Conservation (phyloP, 2,113 vertebrate genomes). For the Canis aureus region DNA sequence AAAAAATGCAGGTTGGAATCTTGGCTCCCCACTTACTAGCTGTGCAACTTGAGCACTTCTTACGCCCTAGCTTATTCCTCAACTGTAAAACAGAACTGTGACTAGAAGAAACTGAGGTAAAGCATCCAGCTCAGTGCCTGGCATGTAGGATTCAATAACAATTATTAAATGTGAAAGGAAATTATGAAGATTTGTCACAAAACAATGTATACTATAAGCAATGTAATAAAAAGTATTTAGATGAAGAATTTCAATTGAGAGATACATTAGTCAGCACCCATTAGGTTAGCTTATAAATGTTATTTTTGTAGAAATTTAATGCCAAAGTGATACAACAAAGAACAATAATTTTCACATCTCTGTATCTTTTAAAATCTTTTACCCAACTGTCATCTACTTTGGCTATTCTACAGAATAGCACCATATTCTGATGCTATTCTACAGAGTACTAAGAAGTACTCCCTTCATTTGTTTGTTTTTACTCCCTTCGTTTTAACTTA, state of each 20-base stretch:
- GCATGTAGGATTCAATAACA: neutral
- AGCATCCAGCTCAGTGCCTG: neutral
- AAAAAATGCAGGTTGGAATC: constrained; percentile 17
- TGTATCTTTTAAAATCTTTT: neutral
- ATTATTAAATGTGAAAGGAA: constrained; percentile 50
- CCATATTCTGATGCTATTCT: too few relatives aligned
- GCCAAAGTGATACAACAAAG: constrained; percentile 6
- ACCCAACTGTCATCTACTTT: neutral
- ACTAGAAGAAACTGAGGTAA: neutral
- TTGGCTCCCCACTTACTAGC: neutral
- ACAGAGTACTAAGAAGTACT: too few relatives aligned
- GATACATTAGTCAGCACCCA: neutral
- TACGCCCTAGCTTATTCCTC: neutral
- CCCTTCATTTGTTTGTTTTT: too few relatives aligned
- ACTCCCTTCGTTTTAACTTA: neutral
- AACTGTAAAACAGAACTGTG: neutral
- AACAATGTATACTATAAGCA: neutral
- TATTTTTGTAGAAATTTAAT: constrained; percentile 15
- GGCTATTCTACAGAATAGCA: neutral
- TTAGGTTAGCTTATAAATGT: neutral
- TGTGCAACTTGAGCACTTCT: neutral
- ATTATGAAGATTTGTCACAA: constrained; percentile 54
- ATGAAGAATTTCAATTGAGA: constrained; percentile 42
- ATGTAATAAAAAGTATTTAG: neutral
- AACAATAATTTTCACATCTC: constrained; percentile 1